A percentile compares a stretch with the other conserved stretches of the same genome.
These are phyloP conservation scores for Rhadina sibilatrix DNA, from an alignment of 2,113 vertebrate genomes.

Conservation along the genomic window DNA sequence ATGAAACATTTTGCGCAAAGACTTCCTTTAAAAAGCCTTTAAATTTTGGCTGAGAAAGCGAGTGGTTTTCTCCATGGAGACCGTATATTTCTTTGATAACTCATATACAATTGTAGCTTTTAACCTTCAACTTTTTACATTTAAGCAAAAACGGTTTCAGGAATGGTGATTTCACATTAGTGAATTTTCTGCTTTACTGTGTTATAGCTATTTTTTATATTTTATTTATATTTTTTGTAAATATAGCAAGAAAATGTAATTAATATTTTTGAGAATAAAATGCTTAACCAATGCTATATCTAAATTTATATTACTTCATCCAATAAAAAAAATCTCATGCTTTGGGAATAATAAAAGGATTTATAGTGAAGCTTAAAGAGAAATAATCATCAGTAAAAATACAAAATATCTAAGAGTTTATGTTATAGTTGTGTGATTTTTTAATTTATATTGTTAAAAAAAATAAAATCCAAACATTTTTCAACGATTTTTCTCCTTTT, in stretches of 20 bases:
- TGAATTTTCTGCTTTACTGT: conserved; percentile 28
- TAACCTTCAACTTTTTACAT: conserved; percentile 56
- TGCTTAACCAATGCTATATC: background rate
- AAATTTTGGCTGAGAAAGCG: conserved; percentile 46
- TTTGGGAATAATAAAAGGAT: background rate
- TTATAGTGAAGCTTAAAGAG: background rate
- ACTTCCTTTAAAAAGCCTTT: conserved; percentile 45
- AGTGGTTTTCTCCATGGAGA: conserved; percentile 46
- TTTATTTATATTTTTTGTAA: background rate
- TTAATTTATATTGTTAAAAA: background rate
- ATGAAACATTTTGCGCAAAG: conserved; percentile 55
- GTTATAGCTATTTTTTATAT: background rate
- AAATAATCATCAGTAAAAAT: background rate
- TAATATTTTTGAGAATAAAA: background rate
- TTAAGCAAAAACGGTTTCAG: conserved; percentile 29
- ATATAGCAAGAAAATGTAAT: background rate
- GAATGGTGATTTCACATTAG: conserved; percentile 31
- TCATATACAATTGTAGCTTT: conserved; percentile 24
- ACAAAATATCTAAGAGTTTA: background rate
- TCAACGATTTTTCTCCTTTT: background rate
- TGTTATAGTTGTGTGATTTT: background rate
- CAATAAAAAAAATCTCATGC: background rate
- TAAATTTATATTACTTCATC: background rate
- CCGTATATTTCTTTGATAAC: conserved; percentile 29
- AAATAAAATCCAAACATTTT: background rate